Conservation (phyloP, 1,140 invertebrate genomes). For the Coptotermes formosanus region DNA sequence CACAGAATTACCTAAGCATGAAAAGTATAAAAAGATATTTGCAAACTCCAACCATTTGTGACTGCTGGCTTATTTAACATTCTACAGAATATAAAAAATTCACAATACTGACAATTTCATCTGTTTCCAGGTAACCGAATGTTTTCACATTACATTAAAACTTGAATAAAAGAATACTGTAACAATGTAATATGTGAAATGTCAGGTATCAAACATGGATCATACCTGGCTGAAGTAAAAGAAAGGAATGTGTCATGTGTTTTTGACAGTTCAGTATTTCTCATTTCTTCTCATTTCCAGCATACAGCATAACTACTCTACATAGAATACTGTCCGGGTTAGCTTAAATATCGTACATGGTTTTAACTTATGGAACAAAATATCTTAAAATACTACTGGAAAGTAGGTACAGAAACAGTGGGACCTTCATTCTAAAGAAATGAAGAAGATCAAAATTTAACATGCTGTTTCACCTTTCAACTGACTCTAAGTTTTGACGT, state of each 20-base stretch:
- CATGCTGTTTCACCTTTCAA: not conserved
- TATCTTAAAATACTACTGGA: not conserved
- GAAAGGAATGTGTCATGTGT: not conserved
- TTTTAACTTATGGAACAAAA: not conserved
- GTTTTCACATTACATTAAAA: not conserved
- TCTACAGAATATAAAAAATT: not conserved
- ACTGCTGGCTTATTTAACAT: not conserved
- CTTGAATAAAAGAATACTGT: slow-evolving; percentile 4
- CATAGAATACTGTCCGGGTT: not conserved
- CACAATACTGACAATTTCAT: not conserved
- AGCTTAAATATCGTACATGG: not conserved
- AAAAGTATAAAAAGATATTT: not conserved
- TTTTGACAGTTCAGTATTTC: not conserved
- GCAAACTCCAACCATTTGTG: not conserved
- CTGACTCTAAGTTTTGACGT: not conserved
- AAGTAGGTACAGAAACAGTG: not conserved
- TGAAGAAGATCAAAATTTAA: not conserved
- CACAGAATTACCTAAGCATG: not conserved
- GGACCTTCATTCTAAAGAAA: not conserved
- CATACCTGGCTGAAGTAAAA: not conserved
- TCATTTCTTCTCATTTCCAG: not conserved
- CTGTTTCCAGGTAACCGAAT: not conserved
- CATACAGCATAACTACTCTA: not conserved
- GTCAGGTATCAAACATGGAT: not conserved
- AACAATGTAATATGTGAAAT: not conserved